Percentiles rank a stretch among this genome's conserved stretches.
These are phyloP conservation scores for Myathropa florea DNA, from an alignment of 2,888 invertebrate species.

Conservation along the genomic window DNA sequence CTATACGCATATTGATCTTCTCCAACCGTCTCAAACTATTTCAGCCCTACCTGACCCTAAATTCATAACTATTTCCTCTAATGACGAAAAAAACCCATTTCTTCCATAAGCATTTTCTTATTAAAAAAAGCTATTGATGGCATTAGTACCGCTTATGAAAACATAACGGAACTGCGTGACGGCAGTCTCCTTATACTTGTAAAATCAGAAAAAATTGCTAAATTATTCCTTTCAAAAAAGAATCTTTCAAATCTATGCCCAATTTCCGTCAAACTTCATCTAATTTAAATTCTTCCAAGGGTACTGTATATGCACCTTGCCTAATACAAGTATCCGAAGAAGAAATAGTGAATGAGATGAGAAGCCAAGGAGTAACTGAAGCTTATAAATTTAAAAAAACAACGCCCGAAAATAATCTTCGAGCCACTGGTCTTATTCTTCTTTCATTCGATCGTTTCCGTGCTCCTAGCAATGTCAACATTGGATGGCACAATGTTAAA, in stretches of 20 bases:
- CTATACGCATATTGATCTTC: neutral
- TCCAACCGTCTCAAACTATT: neutral
- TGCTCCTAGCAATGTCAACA: neutral
- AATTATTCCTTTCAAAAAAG: no score
- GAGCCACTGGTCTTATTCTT: neutral
- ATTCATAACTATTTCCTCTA: slow-evolving; percentile 5
- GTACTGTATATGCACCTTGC: slow-evolving; percentile 5
- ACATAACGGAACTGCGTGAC: no score
- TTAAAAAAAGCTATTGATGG: no score
- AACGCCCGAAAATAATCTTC: neutral
- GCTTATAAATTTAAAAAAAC: slow-evolving; percentile 7
- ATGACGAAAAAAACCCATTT: neutral
- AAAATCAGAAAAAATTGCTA: neutral
- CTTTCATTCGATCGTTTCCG: slow-evolving; percentile 7
- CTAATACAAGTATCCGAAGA: slow-evolving; percentile 1
- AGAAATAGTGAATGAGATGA: slow-evolving; percentile 5
- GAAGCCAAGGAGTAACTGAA: neutral
- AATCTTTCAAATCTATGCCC: no score
- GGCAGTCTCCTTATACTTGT: no score
- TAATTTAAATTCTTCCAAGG: neutral
- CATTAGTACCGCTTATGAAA: no score
- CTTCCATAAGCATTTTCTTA: neutral
- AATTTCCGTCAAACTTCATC: no score
- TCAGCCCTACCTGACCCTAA: neutral
- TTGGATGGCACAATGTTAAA: slow-evolving; percentile 12